Evolutionary conservation across 2,888 invertebrate species (phyloP).

Genomic region (Agriotes lineatus): DNA sequence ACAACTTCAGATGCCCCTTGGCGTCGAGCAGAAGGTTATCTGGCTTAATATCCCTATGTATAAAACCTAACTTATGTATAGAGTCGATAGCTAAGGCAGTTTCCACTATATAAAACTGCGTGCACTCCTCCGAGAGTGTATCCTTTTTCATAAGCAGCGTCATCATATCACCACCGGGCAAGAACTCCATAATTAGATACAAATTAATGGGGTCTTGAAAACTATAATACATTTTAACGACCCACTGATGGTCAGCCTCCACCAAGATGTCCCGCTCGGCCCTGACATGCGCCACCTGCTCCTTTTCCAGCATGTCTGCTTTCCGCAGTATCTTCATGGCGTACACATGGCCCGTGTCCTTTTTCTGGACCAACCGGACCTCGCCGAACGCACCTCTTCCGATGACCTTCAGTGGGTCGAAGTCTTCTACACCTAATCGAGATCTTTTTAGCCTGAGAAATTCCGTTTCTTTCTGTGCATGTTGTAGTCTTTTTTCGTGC

Average conservation of each 20-base stretch:
- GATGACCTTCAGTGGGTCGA: constrained; percentile 97
- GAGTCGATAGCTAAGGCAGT: constrained; percentile 99
- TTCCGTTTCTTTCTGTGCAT: constrained; percentile 99
- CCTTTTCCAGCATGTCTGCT: constrained; percentile 99
- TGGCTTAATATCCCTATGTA: constrained; percentile 98
- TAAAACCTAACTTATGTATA: constrained; percentile 98
- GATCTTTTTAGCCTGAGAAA: constrained; percentile 96
- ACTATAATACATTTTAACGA: constrained; percentile 99
- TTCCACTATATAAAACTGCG: constrained; percentile 99
- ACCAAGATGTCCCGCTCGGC: constrained; percentile 98
- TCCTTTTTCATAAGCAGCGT: constrained; percentile 99
- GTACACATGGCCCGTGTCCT: constrained; percentile 99
- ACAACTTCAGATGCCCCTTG: constrained; percentile 97
- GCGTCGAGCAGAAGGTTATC: constrained; percentile 98
- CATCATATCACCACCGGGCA: constrained; percentile 99
- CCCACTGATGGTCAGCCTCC: constrained; percentile 99
- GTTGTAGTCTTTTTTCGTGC: constrained; percentile 92
- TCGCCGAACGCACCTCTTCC: constrained; percentile 95
- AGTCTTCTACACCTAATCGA: constrained; percentile 96
- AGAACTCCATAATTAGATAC: constrained; percentile 99
- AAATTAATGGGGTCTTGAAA: constrained; percentile 98
- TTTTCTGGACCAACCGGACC: constrained; percentile 98
- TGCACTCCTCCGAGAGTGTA: constrained; percentile 97
- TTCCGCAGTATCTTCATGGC: constrained; percentile 99
- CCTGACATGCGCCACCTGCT: constrained; percentile 97